Percentiles rank a stretch among this genome's conserved stretches.
Conservation (phyloP, 2,888 invertebrate genomes). For the Tenthredo amoena region DNA sequence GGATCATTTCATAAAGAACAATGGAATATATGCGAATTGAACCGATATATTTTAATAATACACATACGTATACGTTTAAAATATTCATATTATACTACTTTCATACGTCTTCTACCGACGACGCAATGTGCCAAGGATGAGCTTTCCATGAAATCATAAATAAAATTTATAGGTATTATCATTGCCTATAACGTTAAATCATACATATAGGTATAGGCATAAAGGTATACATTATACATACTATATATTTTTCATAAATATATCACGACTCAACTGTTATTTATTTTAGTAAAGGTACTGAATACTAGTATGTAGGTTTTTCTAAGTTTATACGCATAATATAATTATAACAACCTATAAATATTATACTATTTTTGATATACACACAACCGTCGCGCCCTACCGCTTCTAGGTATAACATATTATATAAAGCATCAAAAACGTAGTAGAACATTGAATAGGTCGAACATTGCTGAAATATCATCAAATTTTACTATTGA, state of each 20-base stretch:
- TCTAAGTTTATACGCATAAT: slow-evolving; percentile 22
- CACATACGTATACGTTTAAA: not conserved
- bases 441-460: not conserved
- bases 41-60: not conserved
- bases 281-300: slow-evolving; percentile 53
- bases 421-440: slow-evolving; percentile 1
- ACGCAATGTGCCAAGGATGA: slow-evolving; percentile 48
- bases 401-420: not conserved
- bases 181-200: not conserved
- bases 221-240: slow-evolving; percentile 32
- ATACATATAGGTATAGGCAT: not conserved
- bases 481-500: slow-evolving; percentile 3
- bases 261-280: slow-evolving; percentile 47
- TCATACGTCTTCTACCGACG: slow-evolving; percentile 2
- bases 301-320: slow-evolving; percentile 43
- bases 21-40: not conserved
- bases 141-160: slow-evolving; percentile 35
- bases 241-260: slow-evolving; percentile 53
- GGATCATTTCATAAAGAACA: not conserved
- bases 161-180: slow-evolving; percentile 7
- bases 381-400: not conserved
- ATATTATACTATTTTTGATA: slow-evolving; percentile 44
- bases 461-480: not conserved
- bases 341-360: slow-evolving; percentile 28
- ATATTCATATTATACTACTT: slow-evolving; percentile 12